phyloP scores from a whole-genome alignment of 2,797 vertebrate species.

The Semotilus atromaculatus region DNA sequence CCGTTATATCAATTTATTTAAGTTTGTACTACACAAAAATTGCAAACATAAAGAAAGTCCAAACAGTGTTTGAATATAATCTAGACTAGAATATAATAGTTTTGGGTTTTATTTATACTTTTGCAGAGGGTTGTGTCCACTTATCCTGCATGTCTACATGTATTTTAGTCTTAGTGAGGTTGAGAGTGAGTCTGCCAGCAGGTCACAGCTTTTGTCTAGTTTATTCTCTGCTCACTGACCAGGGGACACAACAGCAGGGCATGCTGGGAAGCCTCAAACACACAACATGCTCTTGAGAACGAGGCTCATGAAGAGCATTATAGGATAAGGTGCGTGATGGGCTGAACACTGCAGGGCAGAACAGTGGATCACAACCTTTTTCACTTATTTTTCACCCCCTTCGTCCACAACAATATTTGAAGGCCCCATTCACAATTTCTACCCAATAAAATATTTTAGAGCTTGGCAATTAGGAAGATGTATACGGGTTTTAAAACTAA shows the following conservation, averaged over 20 bases:
- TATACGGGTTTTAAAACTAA: too few species aligned
- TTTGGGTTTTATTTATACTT: not conserved
- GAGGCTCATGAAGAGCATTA: not conserved
- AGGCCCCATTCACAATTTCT: too few species aligned
- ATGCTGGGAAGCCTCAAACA: constrained; percentile 36
- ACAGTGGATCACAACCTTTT: not conserved
- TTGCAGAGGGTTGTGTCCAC: not conserved
- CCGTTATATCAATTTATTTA: not conserved
- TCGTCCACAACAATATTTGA: too few species aligned
- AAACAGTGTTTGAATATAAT: too few species aligned
- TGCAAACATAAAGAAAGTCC: not conserved
- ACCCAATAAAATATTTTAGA: too few species aligned
- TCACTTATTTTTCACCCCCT: too few species aligned
- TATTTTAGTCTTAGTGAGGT: not conserved
- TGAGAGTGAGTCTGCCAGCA: constrained; percentile 52
- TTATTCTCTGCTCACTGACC: constrained; percentile 42
- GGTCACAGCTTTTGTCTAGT: constrained; percentile 55
- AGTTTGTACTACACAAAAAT: not conserved
- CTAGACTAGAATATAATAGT: not conserved
- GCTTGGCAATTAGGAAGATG: too few species aligned
- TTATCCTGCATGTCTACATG: constrained; percentile 11
- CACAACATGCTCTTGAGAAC: not conserved
- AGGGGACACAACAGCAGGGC: constrained; percentile 43
- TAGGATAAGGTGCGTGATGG: not conserved
- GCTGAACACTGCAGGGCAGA: not conserved